Base-by-base conservation (phyloP, 2,888 invertebrate species). In the Girardia tigrina region DNA sequence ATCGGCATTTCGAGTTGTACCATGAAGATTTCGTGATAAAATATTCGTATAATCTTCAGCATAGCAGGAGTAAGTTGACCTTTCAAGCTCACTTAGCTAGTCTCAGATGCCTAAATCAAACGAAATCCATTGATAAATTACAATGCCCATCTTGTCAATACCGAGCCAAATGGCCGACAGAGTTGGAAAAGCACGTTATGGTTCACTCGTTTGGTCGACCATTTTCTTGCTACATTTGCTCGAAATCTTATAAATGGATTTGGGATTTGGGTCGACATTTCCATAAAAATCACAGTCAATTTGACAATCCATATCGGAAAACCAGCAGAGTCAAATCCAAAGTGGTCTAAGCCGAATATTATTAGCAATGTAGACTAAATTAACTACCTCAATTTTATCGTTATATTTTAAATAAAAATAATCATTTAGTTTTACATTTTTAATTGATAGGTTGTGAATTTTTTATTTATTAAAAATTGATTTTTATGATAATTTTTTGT, bases 201-300 rank as follows among this genome's bases (percentile, higher is more conserved):
- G 81, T 82, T 12, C 83, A 83, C 78, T 82, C 82, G 4, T 81
- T 81, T 76, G 80, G 81, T 27, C 78, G 82, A 20, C 82, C 82
- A 6, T 82, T 81, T 76, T 79, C 81, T 6, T 83, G 83, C 77
- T 81, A 81, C 79, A 81, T 83, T 1, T 83, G 83, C 78, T 82
- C 81, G 0, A 81, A 81, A 12, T 81, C 82, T 16, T 83, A 82
- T 79, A 82, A 83, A 75, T 83, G 83, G 83, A 82, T 82, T 76
- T 83, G 83, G 82, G 83, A 83, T 78, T 79, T 84, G 56, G 83
- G 82, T 23, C 81, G 82, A 75, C 84, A 84, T 78, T 84, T 83
- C 79, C 82, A 82, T 73, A 82, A 82, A 75, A 80, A 81, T 73
- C 84, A 84, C 76, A 79, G 79, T 69, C 26, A 26, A 16, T 42